Percentiles rank a stretch among this genome's conserved stretches.
Conservation (phyloP, 2,113 vertebrate genomes). For the Nicator chloris region DNA sequence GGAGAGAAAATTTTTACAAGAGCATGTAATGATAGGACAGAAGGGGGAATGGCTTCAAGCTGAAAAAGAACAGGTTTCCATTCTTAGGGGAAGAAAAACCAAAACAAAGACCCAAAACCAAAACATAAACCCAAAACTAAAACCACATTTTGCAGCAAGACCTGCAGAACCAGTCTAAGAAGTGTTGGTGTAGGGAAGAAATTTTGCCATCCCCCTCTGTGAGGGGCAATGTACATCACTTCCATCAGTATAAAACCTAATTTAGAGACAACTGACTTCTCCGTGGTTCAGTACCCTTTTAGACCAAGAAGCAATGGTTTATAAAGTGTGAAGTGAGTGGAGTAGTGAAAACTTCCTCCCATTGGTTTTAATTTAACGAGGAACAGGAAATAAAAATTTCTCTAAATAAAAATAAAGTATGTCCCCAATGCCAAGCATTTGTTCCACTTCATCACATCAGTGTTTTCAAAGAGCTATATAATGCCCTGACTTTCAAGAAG, state of each 20-base stretch:
- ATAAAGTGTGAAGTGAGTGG: background rate
- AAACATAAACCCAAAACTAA: background rate
- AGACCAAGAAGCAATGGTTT: background rate
- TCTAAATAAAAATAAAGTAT: background rate
- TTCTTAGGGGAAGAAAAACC: background rate
- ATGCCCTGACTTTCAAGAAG: background rate
- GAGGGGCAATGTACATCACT: background rate
- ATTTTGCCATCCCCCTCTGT: background rate
- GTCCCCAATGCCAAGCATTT: background rate
- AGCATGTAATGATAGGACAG: background rate
- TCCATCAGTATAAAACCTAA: background rate
- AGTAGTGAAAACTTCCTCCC: background rate
- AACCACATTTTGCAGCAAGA: background rate
- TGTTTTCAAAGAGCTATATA: background rate
- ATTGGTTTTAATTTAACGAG: background rate
- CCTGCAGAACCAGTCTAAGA: background rate
- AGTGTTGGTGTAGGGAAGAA: background rate
- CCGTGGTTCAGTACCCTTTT: background rate
- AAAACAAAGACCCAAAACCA: accelerated
- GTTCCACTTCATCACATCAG: background rate
- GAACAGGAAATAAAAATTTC: background rate
- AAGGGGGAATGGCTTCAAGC: background rate
- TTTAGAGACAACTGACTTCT: background rate
- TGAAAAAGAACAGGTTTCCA: background rate
- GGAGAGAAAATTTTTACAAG: background rate